Percentiles rank a stretch among this genome's conserved stretches.
Evolutionary conservation across 2,797 vertebrate genomes (phyloP).

Genomic region (Rhynchonycteris naso): DNA sequence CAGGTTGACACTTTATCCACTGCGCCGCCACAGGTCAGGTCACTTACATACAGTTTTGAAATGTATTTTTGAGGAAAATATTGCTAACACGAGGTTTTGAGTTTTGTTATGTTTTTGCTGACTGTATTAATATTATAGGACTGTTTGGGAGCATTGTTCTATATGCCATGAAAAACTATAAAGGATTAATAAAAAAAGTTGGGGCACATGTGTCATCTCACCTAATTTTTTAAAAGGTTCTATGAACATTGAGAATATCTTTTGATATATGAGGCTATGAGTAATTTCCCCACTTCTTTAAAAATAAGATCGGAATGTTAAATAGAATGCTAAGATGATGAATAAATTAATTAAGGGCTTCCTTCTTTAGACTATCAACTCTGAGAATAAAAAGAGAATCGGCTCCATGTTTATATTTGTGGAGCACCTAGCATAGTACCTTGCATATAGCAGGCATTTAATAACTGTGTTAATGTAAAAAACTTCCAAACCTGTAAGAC

Average conservation of each 20-base stretch:
- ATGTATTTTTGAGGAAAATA: constrained; percentile 61
- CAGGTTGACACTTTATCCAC: no score
- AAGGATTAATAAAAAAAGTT: constrained; percentile 53
- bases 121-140: constrained; percentile 60
- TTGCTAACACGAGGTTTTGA: constrained; percentile 3
- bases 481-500: no score
- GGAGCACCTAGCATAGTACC: neutral
- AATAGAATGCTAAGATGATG: constrained; percentile 40
- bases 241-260: constrained; percentile 50
- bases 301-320: constrained; percentile 40
- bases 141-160: constrained; percentile 29
- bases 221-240: constrained; percentile 25
- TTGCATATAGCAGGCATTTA: constrained; percentile 34
- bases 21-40: no score
- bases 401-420: constrained; percentile 41
- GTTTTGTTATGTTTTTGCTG: constrained; percentile 48
- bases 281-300: neutral
- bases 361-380: constrained; percentile 50
- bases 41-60: constrained; percentile 50
- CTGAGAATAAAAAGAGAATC: constrained; percentile 38
- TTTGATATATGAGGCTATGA: constrained; percentile 35
- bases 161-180: constrained; percentile 16
- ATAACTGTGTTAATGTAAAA: neutral
- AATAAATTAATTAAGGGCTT: constrained; percentile 53
- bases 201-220: neutral